Evolutionary conservation across 2,888 invertebrate genomes (phyloP), one percentile per base, ranked within the genome.

Genomic region (Phasia obesa): DNA sequence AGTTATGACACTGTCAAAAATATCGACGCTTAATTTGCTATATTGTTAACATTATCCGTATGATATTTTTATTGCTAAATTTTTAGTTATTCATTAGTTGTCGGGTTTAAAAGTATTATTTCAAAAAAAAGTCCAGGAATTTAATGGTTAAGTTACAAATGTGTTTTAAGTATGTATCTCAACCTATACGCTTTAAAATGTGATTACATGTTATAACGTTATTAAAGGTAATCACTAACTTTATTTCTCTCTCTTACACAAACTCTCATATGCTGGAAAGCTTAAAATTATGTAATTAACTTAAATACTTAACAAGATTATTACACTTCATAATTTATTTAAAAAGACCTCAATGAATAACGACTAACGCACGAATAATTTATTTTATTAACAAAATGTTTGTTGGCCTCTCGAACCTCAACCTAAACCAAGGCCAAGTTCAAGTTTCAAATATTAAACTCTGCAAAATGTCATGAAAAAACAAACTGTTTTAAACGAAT

Each of bases 401-500:
- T 55, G 23, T 25, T 76, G 51, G 42, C 42, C 57, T 31, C 51
- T 70, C 49, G 49, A 65, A 70, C 69, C 64, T 78, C 2, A 57
- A 47, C 49, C 64, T 78, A 3, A 57, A 47, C 49, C 78, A 82
- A 82, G 78, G 82, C 70, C 78, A 82, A 79, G 74, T 65, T 65
- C 70, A 78, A 78, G 35, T 27, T 62, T 42, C 38, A 67, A 44
- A 73, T 64, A 38, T 21, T 47, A 64, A 81, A 64, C 11, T 47
- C 23, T n/a, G 55, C 15, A 51, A 27, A 49, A 27, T 25, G 19
- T 42, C 64, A 35, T 47, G 7, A 11, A 11, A 2, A 38, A 38
- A n/a, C 35, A 17, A 59, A 27, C 9, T 11, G 21, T 35, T 65
- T 55, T 3, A 21, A 53, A 15, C 35, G 15, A 38, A 42, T 19